Conservation (phyloP, 2,888 invertebrate genomes). For the Ditylenchus weischeri region DNA sequence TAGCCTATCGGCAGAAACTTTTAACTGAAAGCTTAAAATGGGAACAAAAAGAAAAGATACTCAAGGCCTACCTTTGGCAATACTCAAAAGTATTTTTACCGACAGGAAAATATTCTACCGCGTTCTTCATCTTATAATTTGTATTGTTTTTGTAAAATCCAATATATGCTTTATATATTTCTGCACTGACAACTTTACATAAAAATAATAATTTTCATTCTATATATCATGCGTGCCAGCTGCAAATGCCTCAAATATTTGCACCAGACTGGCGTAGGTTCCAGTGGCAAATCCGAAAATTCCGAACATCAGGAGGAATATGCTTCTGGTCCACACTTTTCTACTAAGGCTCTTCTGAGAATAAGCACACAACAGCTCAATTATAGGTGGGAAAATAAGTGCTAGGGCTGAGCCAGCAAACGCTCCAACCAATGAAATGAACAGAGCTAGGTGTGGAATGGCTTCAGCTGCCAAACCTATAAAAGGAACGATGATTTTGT, state of each 20-base stretch:
- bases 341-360: slow-evolving; percentile 40
- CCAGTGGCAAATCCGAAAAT: slow-evolving; percentile 54
- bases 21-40: too few relatives aligned
- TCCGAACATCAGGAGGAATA: slow-evolving; percentile 42
- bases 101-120: too few relatives aligned
- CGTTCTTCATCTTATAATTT: too few relatives aligned
- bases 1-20: too few relatives aligned
- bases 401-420: slow-evolving; percentile 82
- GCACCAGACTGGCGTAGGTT: slow-evolving; percentile 44
- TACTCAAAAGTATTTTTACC: too few relatives aligned
- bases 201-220: too few relatives aligned
- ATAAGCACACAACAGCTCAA: slow-evolving; percentile 69
- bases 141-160: too few relatives aligned
- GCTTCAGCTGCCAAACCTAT: slow-evolving; percentile 73
- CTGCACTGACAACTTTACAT: too few relatives aligned
- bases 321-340: slow-evolving; percentile 44
- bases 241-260: slow-evolving; percentile 35
- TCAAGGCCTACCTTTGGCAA: too few relatives aligned
- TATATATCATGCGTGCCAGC: slow-evolving; percentile 29
- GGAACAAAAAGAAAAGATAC: too few relatives aligned
- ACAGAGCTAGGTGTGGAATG: slow-evolving; percentile 79
- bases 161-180: too few relatives aligned
- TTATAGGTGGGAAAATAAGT: slow-evolving; percentile 79
- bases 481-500: neutral
- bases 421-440: slow-evolving; percentile 83